These are phyloP conservation scores for Hyppa rectilinea DNA, from an alignment of 2,888 invertebrate genomes.

Conservation along the genomic window DNA sequence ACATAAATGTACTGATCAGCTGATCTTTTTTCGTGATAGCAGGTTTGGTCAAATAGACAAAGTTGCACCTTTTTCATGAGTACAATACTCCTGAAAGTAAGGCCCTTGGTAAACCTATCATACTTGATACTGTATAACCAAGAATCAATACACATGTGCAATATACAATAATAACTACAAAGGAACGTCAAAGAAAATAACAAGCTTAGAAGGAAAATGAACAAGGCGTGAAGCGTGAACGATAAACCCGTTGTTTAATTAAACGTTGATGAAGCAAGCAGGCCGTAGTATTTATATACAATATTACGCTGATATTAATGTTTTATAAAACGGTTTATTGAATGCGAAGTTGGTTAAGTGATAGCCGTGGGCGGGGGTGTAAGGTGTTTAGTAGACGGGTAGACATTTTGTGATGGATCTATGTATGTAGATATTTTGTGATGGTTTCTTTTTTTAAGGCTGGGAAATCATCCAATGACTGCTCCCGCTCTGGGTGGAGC, in stretches of 20 bases:
- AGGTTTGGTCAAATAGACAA: too few relatives aligned
- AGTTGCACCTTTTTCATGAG: too few relatives aligned
- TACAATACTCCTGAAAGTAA: too few relatives aligned
- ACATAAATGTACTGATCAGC: too few relatives aligned
- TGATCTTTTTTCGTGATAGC: too few relatives aligned
- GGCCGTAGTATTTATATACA: constrained; percentile 49
- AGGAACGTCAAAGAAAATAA: constrained; percentile 52
- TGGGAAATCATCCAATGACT: too few relatives aligned
- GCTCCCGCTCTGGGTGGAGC: too few relatives aligned
- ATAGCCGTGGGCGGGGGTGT: constrained; percentile 1
- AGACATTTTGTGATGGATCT: neutral
- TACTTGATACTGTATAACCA: constrained; percentile 1
- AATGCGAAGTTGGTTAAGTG: constrained; percentile 26
- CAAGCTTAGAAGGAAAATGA: constrained; percentile 45
- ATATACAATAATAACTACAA: constrained; percentile 27
- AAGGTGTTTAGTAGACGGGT: neutral
- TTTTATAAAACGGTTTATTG: constrained; percentile 45
- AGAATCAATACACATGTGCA: constrained; percentile 8
- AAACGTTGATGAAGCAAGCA: constrained; percentile 52
- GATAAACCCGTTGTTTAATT: constrained; percentile 63
- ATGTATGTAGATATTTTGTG: too few relatives aligned
- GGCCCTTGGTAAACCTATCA: too few relatives aligned
- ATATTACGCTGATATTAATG: constrained; percentile 54
- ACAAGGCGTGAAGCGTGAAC: constrained; percentile 46
- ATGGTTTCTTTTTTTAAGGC: too few relatives aligned